phyloP scores from a whole-genome alignment of 2,888 invertebrate genomes.

The Silvanus unidentatus region DNA sequence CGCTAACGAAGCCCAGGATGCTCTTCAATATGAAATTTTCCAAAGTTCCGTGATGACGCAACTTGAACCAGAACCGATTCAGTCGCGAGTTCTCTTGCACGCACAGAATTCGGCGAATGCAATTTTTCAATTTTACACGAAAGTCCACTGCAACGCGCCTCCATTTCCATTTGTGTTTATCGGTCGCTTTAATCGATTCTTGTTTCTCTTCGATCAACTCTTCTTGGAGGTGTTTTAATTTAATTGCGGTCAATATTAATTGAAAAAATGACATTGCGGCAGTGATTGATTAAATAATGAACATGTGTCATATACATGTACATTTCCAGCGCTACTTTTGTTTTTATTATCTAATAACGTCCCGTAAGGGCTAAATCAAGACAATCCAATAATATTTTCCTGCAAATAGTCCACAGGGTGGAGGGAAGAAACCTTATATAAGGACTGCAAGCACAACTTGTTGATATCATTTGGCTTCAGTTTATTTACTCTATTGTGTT shows the following conservation, averaged over 20 bases:
- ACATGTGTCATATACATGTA: no score
- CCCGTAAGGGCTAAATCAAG: background rate
- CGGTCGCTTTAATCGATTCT: conserved; percentile 48
- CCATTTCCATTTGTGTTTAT: conserved; percentile 44
- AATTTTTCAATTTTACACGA: conserved; percentile 43
- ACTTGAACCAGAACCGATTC: conserved; percentile 40
- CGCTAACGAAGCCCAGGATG: conserved; percentile 59
- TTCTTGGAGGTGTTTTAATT: conserved; percentile 48
- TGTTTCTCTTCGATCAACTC: conserved; percentile 55
- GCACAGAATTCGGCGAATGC: conserved; percentile 34
- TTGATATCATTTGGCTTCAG: conserved; percentile 46
- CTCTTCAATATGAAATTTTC: conserved; percentile 60
- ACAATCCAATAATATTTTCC: conserved; percentile 17
- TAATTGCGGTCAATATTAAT: conserved; percentile 52
- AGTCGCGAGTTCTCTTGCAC: conserved; percentile 36
- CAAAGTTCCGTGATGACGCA: conserved; percentile 51
- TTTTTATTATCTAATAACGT: no score
- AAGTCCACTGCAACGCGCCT: conserved; percentile 46
- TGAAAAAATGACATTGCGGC: conserved; percentile 58
- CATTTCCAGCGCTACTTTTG: no score
- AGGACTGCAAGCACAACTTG: conserved; percentile 42
- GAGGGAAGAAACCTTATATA: conserved; percentile 43
- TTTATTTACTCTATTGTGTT: conserved; percentile 15
- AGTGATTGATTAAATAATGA: background rate
- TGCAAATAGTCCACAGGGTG: conserved; percentile 20